Conservation (phyloP, 2,888 invertebrate species). For the Drosophila kuntzei region DNA sequence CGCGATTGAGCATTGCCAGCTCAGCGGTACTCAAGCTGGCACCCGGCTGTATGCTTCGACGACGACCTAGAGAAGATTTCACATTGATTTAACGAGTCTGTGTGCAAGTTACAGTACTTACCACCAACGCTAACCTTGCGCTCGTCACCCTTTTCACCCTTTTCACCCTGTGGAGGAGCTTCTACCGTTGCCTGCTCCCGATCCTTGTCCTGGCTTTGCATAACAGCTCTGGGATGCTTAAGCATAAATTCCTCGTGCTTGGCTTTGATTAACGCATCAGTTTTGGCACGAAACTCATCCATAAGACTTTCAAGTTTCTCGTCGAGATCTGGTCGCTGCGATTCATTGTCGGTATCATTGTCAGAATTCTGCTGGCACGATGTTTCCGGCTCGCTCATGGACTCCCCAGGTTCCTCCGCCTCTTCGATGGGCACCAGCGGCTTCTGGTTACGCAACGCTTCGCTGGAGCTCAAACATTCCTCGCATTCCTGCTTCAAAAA, state of each 20-base stretch:
- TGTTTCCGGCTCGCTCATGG: conserved; percentile 88
- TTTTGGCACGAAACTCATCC: conserved; percentile 90
- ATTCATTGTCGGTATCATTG: conserved; percentile 86
- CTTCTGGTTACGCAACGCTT: conserved; percentile 81
- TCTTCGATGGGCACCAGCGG: conserved; percentile 86
- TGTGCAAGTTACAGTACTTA: conserved; percentile 37
- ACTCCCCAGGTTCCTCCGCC: conserved; percentile 88
- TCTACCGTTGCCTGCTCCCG: conserved; percentile 54
- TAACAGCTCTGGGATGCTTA: conserved; percentile 84
- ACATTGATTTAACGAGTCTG: not conserved
- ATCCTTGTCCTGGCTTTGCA: conserved; percentile 84
- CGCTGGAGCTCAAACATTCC: conserved; percentile 88
- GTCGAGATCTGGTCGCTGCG: conserved; percentile 89
- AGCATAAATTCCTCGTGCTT: conserved; percentile 88
- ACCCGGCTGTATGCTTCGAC: conserved; percentile 88
- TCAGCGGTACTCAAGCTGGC: conserved; percentile 88
- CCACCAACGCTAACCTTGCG: conserved; percentile 70
- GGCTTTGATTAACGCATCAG: conserved; percentile 89
- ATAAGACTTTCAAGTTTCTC: conserved; percentile 91
- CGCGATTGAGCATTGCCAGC: conserved; percentile 87
- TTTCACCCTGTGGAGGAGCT: conserved; percentile 48
- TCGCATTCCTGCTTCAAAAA: conserved; percentile 95
- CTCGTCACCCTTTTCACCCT: conserved; percentile 59
- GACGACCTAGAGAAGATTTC: conserved; percentile 72
- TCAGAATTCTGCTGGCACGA: conserved; percentile 84